Percentiles rank a stretch among this genome's conserved stretches.
These are phyloP conservation scores for Vulpes ferrilata DNA, from an alignment of 2,113 vertebrate genomes.

Conservation along the genomic window DNA sequence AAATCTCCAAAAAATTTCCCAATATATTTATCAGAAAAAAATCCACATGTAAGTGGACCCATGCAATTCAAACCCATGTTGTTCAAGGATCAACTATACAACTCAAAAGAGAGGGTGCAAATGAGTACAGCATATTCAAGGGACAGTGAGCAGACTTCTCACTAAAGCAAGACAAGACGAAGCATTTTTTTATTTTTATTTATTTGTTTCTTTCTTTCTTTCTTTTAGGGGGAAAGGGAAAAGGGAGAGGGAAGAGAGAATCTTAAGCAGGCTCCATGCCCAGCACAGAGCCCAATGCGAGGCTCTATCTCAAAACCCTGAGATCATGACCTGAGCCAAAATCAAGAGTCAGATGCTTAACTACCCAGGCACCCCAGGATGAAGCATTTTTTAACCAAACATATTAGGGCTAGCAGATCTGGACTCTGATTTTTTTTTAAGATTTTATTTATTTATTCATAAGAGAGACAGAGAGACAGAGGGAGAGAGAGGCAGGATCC, in stretches of 20 bases:
- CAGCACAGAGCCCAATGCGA: background rate
- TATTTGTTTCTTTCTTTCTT: background rate
- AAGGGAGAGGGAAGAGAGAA: background rate
- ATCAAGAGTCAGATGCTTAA: background rate
- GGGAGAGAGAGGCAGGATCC: no score
- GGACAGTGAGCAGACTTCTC: slow-evolving; percentile 13
- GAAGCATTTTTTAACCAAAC: background rate
- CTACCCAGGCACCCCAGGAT: background rate
- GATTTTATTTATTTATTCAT: no score
- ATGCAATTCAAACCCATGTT: background rate
- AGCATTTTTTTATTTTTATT: slow-evolving; percentile 15
- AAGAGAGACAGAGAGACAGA: no score
- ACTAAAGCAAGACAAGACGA: slow-evolving; percentile 33
- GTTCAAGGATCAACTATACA: background rate
- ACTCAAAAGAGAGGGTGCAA: slow-evolving; percentile 20
- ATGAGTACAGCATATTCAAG: background rate
- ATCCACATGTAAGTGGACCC: background rate
- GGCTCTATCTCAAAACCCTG: background rate
- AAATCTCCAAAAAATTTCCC: background rate
- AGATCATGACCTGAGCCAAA: background rate
- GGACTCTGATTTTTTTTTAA: slow-evolving; percentile 5
- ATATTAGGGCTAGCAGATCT: slow-evolving; percentile 8
- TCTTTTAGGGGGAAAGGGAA: background rate
- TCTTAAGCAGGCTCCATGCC: background rate
- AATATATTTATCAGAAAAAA: background rate